These are phyloP conservation scores for Stichopus horrens DNA, from an alignment of 53 echinoderm and acorn worm genomes.

Conservation along the genomic window DNA sequence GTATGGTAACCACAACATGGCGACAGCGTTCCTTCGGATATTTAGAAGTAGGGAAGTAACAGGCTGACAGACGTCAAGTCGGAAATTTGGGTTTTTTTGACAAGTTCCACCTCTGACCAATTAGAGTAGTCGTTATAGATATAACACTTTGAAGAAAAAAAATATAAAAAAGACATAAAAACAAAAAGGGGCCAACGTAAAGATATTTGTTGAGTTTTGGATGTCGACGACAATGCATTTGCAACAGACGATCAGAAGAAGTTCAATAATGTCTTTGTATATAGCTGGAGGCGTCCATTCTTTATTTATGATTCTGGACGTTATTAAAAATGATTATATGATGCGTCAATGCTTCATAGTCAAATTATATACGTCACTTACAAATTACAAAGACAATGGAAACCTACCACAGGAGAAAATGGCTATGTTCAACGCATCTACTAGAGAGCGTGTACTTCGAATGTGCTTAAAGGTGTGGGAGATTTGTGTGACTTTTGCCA, in stretches of 20 bases:
- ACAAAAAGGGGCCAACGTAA: slow-evolving; percentile 17
- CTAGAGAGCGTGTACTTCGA: no score
- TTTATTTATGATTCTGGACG: slow-evolving; percentile 22
- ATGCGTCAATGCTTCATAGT: not conserved
- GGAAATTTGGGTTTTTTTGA: not conserved
- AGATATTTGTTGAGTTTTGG: slow-evolving; percentile 6
- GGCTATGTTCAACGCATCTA: no score
- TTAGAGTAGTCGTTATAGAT: not conserved
- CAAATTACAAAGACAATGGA: no score
- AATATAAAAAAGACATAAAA: not conserved
- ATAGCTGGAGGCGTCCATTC: slow-evolving; percentile 43
- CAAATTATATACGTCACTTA: not conserved
- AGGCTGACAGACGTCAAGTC: no score
- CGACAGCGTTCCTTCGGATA: no score
- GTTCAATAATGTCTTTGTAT: slow-evolving; percentile 42
- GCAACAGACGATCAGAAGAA: slow-evolving; percentile 3
- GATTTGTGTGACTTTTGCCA: no score
- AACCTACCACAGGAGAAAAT: no score
- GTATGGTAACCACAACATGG: no score
- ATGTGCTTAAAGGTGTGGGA: no score
- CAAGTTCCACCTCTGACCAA: not conserved
- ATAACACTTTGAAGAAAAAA: not conserved
- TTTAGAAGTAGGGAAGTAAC: no score
- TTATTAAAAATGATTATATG: slow-evolving; percentile 4
- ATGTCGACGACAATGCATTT: slow-evolving; percentile 4